Base-by-base conservation (phyloP, 1,140 invertebrate species). In the Meteorus sp. region DNA sequence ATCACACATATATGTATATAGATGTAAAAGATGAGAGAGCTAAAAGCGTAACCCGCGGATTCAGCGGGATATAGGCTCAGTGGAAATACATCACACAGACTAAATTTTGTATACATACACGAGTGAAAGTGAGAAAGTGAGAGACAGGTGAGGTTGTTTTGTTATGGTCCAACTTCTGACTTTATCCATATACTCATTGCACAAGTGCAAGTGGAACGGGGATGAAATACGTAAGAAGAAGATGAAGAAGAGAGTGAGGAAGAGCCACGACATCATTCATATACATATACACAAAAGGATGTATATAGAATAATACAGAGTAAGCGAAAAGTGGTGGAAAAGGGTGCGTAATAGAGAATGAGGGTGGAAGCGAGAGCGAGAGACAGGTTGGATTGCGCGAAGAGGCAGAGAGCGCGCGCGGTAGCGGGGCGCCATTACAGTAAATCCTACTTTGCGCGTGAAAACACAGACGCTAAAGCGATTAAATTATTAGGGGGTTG, bases 391-490 rank as follows among this genome's bases (percentile, higher is more conserved):
- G 56, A 53, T 62, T 59, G 56, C 45, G 41, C 41, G 60, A 27
- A 48, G 25, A 43, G 48, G 37, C 9, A 29, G 31, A 6, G 53
- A 15, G 60, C 19, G 17, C 15, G 20, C 41, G 29, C 44, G 25
- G 50, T 55, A 56, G 50, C 45, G 59, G 59, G 55, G 60, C 60
- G 61, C 64, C 64, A 66, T 66, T 66, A 66, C 64, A 66, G 64
- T 66, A 66, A 66, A 66, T 66, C 64, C 64, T 66, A 62, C 64
- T 66, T 66, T 66, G 64, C 64, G 64, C 64, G 64, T 62, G 64
- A 66, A 66, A 66, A 66, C 64, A 66, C 64, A 63, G 64, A 66
- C 64, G 64, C 61, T 66, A 66, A 66, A 66, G 64, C 64, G 64
- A 66, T 66, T 66, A 66, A 66, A 66, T 66, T 66, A 66, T 66